A percentile compares a stretch with the other conserved stretches of the same genome.
phyloP scores from a whole-genome alignment of 2,113 vertebrate species.

The Hymenochirus boettgeri region DNA sequence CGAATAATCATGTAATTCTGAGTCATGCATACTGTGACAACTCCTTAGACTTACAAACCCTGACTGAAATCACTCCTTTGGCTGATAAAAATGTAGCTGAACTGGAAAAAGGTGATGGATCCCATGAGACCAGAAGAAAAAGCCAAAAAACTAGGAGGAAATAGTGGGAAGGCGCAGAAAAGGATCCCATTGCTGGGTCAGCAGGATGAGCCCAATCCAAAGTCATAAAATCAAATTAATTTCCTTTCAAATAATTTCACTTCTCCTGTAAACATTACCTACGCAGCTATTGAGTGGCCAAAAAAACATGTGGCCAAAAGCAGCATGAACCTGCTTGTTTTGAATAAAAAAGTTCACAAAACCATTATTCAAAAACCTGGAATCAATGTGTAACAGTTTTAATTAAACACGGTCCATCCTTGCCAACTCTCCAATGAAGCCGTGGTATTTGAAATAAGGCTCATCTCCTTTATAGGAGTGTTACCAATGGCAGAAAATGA shows the following conservation, averaged over 20 bases:
- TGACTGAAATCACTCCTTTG: slow-evolving; percentile 34
- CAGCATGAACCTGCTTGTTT: slow-evolving; percentile 21
- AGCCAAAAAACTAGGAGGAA: slow-evolving; percentile 28
- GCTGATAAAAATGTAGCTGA: slow-evolving; percentile 22
- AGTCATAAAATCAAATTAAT: slow-evolving; percentile 39
- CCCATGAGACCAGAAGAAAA: slow-evolving; percentile 21
- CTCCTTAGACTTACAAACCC: slow-evolving; percentile 24
- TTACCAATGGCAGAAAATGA: neutral
- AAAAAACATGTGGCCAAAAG: slow-evolving; percentile 15
- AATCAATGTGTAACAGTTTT: slow-evolving; percentile 7
- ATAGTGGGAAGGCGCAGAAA: slow-evolving; percentile 25
- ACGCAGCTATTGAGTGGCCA: slow-evolving; percentile 20
- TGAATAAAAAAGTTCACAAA: slow-evolving; percentile 19
- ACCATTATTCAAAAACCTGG: slow-evolving; percentile 19
- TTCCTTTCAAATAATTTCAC: slow-evolving; percentile 33
- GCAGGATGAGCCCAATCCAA: slow-evolving; percentile 39
- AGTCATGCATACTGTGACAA: slow-evolving; percentile 32
- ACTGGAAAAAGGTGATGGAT: slow-evolving; percentile 38
- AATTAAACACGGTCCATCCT: neutral
- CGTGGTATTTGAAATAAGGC: neutral
- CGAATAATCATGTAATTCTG: slow-evolving; percentile 27
- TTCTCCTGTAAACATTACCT: slow-evolving; percentile 30
- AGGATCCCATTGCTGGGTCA: slow-evolving; percentile 27
- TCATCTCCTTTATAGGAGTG: neutral
- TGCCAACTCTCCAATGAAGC: neutral